phyloP scores from a whole-genome alignment of 2,113 vertebrate genomes.

The Setophaga coronata region DNA sequence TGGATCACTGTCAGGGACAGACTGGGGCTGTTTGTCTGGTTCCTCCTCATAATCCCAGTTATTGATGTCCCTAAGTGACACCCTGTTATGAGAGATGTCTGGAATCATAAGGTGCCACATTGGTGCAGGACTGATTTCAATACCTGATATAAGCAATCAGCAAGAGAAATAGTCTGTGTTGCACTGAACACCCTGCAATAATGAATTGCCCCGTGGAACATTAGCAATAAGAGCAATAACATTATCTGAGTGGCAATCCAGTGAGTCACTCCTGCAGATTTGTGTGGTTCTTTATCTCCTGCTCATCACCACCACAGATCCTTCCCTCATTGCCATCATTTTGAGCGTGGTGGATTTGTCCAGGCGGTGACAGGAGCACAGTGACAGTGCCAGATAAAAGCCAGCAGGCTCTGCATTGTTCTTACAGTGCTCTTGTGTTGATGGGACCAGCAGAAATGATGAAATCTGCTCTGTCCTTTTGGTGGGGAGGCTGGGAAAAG shows the following conservation, averaged over 20 bases:
- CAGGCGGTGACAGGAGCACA: background rate
- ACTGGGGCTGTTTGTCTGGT: background rate
- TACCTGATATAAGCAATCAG: constrained; percentile 26
- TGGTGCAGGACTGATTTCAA: constrained; percentile 25
- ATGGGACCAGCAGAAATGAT: background rate
- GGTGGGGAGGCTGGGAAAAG: background rate
- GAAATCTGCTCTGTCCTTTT: background rate
- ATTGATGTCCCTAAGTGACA: constrained; percentile 33
- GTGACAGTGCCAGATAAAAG: background rate
- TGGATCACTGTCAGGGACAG: background rate
- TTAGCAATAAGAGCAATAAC: constrained; percentile 35
- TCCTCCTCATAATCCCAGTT: background rate
- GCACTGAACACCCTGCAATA: background rate
- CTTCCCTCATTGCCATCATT: background rate
- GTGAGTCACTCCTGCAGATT: background rate
- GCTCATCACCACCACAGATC: background rate
- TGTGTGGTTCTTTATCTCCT: background rate
- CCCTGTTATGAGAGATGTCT: constrained; percentile 27
- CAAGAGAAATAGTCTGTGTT: constrained; percentile 12
- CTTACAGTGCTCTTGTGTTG: background rate
- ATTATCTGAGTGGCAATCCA: background rate
- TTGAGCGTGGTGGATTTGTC: background rate
- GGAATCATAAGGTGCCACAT: constrained; percentile 1
- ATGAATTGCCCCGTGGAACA: background rate
- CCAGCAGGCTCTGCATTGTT: background rate